These are phyloP conservation scores for Catamblyrhynchus diadema DNA, from an alignment of 2,797 vertebrate genomes.

Conservation along the genomic window DNA sequence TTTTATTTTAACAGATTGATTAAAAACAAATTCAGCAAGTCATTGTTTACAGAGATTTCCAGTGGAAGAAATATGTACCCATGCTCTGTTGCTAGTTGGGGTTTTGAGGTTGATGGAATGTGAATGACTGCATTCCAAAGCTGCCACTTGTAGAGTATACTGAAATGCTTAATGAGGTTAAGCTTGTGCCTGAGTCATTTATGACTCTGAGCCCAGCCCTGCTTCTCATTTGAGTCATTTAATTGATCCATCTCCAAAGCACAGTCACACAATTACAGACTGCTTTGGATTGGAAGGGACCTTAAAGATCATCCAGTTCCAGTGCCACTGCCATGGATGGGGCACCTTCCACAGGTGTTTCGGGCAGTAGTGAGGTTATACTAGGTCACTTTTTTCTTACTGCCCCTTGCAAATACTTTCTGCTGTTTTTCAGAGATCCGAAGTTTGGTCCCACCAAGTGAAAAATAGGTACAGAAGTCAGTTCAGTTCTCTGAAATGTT, in stretches of 20 bases:
- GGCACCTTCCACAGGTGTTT: not conserved
- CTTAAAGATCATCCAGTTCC: not conserved
- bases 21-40: not conserved
- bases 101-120: not conserved
- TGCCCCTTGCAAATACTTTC: not conserved
- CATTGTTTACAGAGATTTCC: not conserved
- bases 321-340: rapidly evolving
- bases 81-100: not conserved
- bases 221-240: not conserved
- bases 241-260: not conserved
- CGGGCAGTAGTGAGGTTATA: not conserved
- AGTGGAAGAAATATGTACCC: not conserved
- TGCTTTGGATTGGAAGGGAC: not conserved
- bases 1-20: not conserved
- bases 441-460: not conserved
- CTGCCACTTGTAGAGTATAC: not conserved
- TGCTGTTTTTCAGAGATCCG: not conserved
- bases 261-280: not conserved
- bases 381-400: not conserved
- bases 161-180: not conserved
- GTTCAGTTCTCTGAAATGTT: not conserved
- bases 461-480: not conserved
- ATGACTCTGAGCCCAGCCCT: not conserved
- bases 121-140: not conserved
- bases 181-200: not conserved